Evolutionary conservation across 1,140 invertebrate genomes (phyloP), one percentile per base, ranked within the genome.

Genomic region (Lordiphosa collinella): DNA sequence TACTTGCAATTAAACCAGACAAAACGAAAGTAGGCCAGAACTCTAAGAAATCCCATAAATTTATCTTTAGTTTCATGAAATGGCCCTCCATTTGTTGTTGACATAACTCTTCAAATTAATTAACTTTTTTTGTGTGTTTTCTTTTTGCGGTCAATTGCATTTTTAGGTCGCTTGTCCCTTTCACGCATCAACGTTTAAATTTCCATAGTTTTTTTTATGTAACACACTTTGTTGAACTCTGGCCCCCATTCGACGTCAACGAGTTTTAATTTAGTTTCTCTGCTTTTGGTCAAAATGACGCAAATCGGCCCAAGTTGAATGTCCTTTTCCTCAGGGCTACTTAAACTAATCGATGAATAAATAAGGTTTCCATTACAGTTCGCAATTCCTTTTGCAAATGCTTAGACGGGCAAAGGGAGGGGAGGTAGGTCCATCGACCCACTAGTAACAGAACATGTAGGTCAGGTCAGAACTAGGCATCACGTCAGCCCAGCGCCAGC

Each of bases 71-170:
- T 49, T 34, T 38, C 34, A 12, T 16, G 14, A 13, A 31, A 36
- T 36, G 38, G 47, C 9, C 29, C 13, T 50, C 44, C 36, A 41
- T 8, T 32, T 44, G 37, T 47, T 53, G 58, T 78, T 73, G 69
- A 82, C 65, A 75, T 82, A 82, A 80, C 70, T 49, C 8, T 53
- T 43, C 22, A 6, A 22, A n/a, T 41, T 43, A 43, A 43, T 43
- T 16, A 43, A 43, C 40, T 25, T 43, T 29, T 8, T 25, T 40
- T 40, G 16, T n/a, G 10, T 22, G 10, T 40, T 40, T 62, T 47
- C 40, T 67, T 58, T 59, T 54, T 68, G 61, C 61, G 72, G 60
- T 76, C 73, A 75, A 75, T 64, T 75, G 54, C 50, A 52, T 57
- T 74, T 56, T 34, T 43, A 66, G 35, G 54, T 61, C 14, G 65